Evolutionary conservation across 2,113 vertebrate species (phyloP), one percentile per base, ranked within the genome.

Genomic region (Aegithalos caudatus): DNA sequence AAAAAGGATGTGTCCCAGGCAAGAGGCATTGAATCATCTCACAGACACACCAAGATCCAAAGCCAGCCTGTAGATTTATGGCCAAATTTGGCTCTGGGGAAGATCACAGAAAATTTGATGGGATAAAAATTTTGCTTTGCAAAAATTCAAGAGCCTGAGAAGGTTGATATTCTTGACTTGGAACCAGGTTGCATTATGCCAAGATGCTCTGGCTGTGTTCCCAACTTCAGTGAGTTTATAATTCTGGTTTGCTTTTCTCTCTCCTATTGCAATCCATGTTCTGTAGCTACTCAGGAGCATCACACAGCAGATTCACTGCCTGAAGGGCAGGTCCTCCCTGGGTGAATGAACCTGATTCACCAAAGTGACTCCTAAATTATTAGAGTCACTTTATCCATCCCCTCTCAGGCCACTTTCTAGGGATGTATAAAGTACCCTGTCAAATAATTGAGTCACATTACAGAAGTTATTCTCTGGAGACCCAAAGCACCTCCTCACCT

Each of bases 251-350:
- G 15, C 23, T 66, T 83, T 85, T 37, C 16, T 64, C 65, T 81
- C 6, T 58, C 10, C 33, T 47, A 2, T 16, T 3, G 1, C 14
- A 79, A 51, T 11, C 31, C 57, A n/a, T 0, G 0, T 29, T 29
- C 29, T 45, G 29, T 37, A 83, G 28, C n/a, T 56, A n/a, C 29
- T 57, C 77, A 62, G 42, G 62, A 70, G 12, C 21, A 20, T 80
- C 67, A 40, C 1, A 28, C 5, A 29, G 47, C 24, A 74, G 38
- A 50, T 25, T 88, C 14, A 16, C 24, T 67, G 47, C 44, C 64
- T 58, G 33, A 91, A 81, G 48, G 44, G 13, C 29, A 78, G 42
- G 10, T 58, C 20, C 14, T 64, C 23, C 48, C 28, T 51, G 24
- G 29, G 16, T 62, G 44, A 81, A 57, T 14, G 45, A 76, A 62